A percentile compares a stretch with the other conserved stretches of the same genome.
Evolutionary conservation across 2,113 vertebrate genomes (phyloP).

Genomic region (rabbit (Oryctolagus cuniculus)): DNA sequence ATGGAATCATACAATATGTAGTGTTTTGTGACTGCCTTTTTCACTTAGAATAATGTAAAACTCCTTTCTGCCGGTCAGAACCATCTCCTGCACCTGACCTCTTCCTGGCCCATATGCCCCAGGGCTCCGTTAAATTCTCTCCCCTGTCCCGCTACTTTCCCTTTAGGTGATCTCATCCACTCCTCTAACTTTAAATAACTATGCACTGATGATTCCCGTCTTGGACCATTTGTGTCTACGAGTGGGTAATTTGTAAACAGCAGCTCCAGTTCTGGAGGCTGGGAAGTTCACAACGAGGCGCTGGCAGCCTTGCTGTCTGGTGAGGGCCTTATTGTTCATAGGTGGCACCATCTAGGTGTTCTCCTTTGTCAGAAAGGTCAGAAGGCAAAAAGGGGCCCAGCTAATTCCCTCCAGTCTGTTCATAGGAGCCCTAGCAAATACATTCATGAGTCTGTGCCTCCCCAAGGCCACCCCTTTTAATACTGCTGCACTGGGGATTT

Average conservation of each 20-base stretch:
- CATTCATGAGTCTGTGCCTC: not conserved
- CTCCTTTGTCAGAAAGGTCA: not conserved
- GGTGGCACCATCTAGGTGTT: not conserved
- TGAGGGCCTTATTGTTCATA: not conserved
- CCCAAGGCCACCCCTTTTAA: not conserved
- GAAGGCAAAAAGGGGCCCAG: not conserved
- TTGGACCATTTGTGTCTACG: not conserved
- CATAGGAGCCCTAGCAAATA: not conserved
- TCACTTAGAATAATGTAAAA: slow-evolving; percentile 22
- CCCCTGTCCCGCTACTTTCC: not conserved
- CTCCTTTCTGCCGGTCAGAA: not conserved
- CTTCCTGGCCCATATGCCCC: not conserved
- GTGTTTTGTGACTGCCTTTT: slow-evolving; percentile 11
- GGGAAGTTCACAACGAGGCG: not conserved
- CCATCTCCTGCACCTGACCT: not conserved
- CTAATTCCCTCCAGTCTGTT: not conserved
- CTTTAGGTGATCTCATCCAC: not conserved
- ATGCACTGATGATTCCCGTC: not conserved
- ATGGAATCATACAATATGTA: not conserved
- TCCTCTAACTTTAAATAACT: not conserved
- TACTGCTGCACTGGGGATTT: not conserved
- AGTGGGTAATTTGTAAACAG: not conserved
- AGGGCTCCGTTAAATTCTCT: not conserved
- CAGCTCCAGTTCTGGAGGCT: not conserved
- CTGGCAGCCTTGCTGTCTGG: too few species aligned